A percentile compares a stretch with the other conserved stretches of the same genome.
Evolutionary conservation across 2,113 vertebrate genomes (phyloP).

Genomic region (Sarotherodon lohbergeri): DNA sequence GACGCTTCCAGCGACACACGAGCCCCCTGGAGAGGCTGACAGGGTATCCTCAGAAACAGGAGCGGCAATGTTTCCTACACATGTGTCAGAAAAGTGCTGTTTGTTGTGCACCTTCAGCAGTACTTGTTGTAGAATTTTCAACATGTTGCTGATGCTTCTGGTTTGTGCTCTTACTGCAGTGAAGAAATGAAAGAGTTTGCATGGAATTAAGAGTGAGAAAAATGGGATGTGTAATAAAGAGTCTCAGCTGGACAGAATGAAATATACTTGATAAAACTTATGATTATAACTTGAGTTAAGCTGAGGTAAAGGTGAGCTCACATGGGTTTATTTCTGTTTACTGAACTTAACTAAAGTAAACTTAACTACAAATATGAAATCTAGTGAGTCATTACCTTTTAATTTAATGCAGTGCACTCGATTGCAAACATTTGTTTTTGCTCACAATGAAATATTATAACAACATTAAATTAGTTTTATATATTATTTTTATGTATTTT

Average conservation of each 20-base stretch:
- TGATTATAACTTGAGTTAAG: not conserved
- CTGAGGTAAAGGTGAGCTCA: not conserved
- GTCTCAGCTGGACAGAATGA: not conserved
- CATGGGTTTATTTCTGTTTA: not conserved
- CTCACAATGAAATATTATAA: not conserved
- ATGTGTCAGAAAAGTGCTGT: not conserved
- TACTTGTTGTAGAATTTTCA: not conserved
- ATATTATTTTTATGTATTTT: not conserved
- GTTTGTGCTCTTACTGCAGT: not conserved
- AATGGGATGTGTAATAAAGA: not conserved
- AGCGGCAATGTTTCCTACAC: not conserved
- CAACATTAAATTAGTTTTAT: not conserved
- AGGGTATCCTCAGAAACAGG: not conserved
- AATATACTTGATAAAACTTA: not conserved
- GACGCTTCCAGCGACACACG: not conserved
- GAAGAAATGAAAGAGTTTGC: not conserved
- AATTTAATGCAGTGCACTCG: fast-evolving
- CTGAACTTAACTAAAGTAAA: not conserved
- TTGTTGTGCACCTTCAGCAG: not conserved
- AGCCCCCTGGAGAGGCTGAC: not conserved
- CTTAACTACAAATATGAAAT: not conserved
- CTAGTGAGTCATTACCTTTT: not conserved
- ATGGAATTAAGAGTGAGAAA: not conserved
- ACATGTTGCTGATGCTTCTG: not conserved
- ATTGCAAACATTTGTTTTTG: not conserved